These are phyloP conservation scores for Nephrotoma guestfalica DNA, from an alignment of 2,888 invertebrate species.

Conservation along the genomic window DNA sequence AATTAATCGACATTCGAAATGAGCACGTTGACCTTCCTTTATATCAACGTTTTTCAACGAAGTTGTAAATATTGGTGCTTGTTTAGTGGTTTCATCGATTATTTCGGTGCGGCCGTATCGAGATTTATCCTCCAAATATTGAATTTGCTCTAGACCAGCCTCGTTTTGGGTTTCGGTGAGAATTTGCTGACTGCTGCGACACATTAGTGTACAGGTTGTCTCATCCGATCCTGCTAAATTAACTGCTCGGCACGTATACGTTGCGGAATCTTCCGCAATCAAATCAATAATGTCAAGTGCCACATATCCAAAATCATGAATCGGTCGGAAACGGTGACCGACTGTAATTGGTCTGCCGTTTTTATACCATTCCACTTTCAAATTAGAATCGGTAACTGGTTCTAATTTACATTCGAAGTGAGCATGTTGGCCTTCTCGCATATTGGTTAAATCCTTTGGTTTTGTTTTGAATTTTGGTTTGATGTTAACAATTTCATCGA, in stretches of 20 bases:
- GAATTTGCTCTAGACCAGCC: slow-evolving; percentile 76
- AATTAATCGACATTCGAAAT: slow-evolving; percentile 86
- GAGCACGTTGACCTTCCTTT: slow-evolving; percentile 87
- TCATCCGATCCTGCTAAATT: slow-evolving; percentile 84
- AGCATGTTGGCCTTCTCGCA: slow-evolving; percentile 80
- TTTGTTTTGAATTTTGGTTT: slow-evolving; percentile 75
- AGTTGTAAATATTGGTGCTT: slow-evolving; percentile 86
- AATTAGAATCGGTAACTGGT: slow-evolving; percentile 90
- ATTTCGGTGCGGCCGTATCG: slow-evolving; percentile 60
- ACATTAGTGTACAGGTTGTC: slow-evolving; percentile 55
- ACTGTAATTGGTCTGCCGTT: slow-evolving; percentile 88
- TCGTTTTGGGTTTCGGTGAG: slow-evolving; percentile 77
- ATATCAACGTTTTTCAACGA: slow-evolving; percentile 84
- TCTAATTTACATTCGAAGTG: slow-evolving; percentile 97
- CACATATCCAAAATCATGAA: slow-evolving; percentile 97
- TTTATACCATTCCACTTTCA: slow-evolving; percentile 94
- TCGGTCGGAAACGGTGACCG: slow-evolving; percentile 89
- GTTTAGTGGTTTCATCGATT: slow-evolving; percentile 70
- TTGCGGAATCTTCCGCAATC: slow-evolving; percentile 89
- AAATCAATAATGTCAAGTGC: slow-evolving; percentile 92
- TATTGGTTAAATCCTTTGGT: slow-evolving; percentile 72
- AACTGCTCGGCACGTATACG: slow-evolving; percentile 86
- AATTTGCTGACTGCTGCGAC: slow-evolving; percentile 65
- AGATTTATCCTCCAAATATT: slow-evolving; percentile 72
- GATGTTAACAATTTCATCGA: slow-evolving; percentile 70